phyloP scores from a whole-genome alignment of 2,113 vertebrate genomes.

The Capreolus pygargus region DNA sequence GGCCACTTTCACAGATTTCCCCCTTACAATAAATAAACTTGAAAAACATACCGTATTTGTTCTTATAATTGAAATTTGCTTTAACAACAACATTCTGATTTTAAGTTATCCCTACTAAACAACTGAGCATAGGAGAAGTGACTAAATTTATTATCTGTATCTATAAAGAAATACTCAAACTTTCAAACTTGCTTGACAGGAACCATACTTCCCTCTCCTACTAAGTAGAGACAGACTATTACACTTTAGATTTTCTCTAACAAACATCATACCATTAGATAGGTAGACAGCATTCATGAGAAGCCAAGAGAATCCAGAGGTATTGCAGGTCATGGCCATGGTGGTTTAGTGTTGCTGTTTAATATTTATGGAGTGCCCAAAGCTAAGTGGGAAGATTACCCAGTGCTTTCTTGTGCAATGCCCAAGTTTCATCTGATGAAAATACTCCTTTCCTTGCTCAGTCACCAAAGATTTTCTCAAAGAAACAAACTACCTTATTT shows the following conservation, averaged over 20 bases:
- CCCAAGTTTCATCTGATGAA: slow-evolving; percentile 61
- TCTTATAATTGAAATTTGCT: not conserved
- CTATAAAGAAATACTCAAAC: not conserved
- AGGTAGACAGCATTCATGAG: not conserved
- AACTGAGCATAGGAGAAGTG: not conserved
- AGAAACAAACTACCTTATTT: slow-evolving; percentile 62
- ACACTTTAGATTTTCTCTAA: not conserved
- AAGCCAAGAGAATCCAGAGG: slow-evolving; percentile 17
- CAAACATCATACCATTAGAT: not conserved
- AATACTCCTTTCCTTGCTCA: slow-evolving; percentile 73
- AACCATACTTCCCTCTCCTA: not conserved
- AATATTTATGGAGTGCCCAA: slow-evolving; percentile 35
- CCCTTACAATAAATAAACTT: not conserved
- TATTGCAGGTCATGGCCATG: slow-evolving; percentile 62
- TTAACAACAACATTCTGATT: not conserved
- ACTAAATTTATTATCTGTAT: not conserved
- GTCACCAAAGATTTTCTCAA: slow-evolving; percentile 70
- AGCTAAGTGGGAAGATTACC: slow-evolving; percentile 53
- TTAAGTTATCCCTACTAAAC: not conserved
- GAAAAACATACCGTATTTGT: not conserved
- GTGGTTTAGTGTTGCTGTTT: slow-evolving; percentile 10
- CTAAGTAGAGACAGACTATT: not conserved
- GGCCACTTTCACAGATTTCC: not conserved
- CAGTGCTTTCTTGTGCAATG: slow-evolving; percentile 64
- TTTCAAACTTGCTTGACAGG: not conserved